Base-by-base conservation (phyloP, 2,888 invertebrate species). In the Himalopsyche tibetana region DNA sequence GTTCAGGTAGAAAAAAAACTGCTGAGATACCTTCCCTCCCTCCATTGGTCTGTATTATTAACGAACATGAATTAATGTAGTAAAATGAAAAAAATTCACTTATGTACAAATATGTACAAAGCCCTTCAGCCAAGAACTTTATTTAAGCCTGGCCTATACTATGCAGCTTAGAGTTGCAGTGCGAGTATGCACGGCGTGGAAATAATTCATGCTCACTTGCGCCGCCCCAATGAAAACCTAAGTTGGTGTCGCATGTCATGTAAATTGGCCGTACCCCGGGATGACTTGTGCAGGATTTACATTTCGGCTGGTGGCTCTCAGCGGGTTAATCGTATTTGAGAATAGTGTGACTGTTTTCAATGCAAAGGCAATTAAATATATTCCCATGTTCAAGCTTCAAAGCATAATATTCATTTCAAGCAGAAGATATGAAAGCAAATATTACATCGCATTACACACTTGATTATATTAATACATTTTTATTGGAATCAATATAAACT, bases 261-360 rank as follows among this genome's bases (percentile, higher is more conserved):
- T 63, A 63, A 63, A 63, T 63, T 63, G 63, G 63, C 63, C 19
- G 63, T 63, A 11, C 63, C n/a, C 19, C 63, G 63, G 63, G 63
- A 63, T 63, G 63, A 63, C 63, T 63, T 63, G 63, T 63, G 63
- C 19, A 19, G 11, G 63, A 63, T 63, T 63, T 63, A n/a, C 63
- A 63, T 28, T 19, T 63, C 63, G 63, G 63, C 28, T 63, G 19
- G n/a, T 15, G 28, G 63, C 28, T 8, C 28, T n/a, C 63, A n/a
- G 8, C 28, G 63, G 63, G 63, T 63, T 63, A 63, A 63, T 63
- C 9, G 63, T 8, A 63, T 63, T 63, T 5, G 8, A 63, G 15
- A 9, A 19, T 63, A 19, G 28, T 28, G 63, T 19, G 63, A 63
- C 28, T 28, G 28, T 15, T 56, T 56, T 56, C 19, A 63, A 63